Conservation (phyloP, 2,113 vertebrate genomes). For the Phodopus roborovskii region DNA sequence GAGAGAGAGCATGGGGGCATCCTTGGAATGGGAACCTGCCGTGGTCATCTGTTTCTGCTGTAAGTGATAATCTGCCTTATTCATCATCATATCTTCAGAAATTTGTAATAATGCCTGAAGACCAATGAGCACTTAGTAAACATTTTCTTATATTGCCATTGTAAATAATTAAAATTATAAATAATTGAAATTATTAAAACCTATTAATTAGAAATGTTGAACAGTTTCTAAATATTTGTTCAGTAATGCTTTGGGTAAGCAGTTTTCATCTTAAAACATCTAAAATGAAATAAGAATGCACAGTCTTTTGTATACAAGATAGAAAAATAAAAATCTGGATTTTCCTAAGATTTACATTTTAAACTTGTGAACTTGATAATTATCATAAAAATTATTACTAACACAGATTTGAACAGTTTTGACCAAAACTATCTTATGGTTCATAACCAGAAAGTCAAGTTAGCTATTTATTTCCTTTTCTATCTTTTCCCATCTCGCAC, state of each 20-base stretch:
- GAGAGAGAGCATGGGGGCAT: no score
- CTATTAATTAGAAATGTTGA: neutral
- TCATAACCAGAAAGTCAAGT: slow-evolving; percentile 38
- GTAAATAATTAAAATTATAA: neutral
- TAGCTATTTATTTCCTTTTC: slow-evolving; percentile 53
- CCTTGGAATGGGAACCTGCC: no score
- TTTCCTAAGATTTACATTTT: slow-evolving; percentile 45
- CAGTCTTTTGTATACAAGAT: neutral
- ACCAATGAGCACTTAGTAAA: neutral
- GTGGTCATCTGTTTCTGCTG: no score
- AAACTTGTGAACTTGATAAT: slow-evolving; percentile 3
- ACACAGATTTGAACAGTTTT: neutral
- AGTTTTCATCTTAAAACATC: neutral
- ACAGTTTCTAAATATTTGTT: slow-evolving; percentile 3
- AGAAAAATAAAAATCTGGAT: neutral
- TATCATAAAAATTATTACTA: slow-evolving; percentile 5
- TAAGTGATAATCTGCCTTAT: neutral
- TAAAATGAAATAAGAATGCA: neutral
- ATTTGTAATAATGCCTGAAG: neutral
- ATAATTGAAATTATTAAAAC: slow-evolving; percentile 24
- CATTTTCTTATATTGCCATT: neutral
- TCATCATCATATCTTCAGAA: neutral
- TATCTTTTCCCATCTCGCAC: neutral
- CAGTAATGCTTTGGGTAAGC: neutral
- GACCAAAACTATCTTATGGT: neutral